phyloP scores from a whole-genome alignment of 2,797 vertebrate genomes.

The Scyliorhinus canicula region DNA sequence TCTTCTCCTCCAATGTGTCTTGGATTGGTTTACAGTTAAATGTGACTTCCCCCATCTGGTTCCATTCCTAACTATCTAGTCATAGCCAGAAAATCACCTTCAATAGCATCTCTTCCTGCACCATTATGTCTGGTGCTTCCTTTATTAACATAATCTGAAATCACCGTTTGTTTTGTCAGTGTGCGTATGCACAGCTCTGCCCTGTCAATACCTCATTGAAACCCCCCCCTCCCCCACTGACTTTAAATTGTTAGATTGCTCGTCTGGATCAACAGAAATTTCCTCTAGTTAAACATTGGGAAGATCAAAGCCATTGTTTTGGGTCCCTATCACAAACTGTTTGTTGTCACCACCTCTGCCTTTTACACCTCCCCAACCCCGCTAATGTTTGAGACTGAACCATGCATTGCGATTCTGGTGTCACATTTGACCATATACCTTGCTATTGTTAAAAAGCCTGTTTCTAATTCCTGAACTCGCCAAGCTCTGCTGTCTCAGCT shows the following conservation, averaged over 20 bases:
- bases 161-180: too few species aligned
- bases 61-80: neutral
- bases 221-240: too few species aligned
- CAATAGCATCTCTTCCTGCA: neutral
- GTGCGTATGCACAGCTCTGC: too few species aligned
- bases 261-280: neutral
- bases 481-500: too few species aligned
- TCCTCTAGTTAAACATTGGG: neutral
- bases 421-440: neutral
- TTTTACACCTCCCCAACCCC: too few species aligned
- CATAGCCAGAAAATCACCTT: neutral
- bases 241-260: neutral
- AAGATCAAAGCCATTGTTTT: neutral
- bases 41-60: neutral
- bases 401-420: neutral
- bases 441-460: too few species aligned
- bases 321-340: neutral
- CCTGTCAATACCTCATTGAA: too few species aligned
- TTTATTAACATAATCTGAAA: too few species aligned
- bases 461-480: too few species aligned
- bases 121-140: too few species aligned
- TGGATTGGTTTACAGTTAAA: neutral
- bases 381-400: neutral
- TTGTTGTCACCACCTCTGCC: too few species aligned
- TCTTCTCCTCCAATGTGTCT: neutral